phyloP scores from a whole-genome alignment of 2,888 invertebrate species.

The Ecdyonurus torrentis region DNA sequence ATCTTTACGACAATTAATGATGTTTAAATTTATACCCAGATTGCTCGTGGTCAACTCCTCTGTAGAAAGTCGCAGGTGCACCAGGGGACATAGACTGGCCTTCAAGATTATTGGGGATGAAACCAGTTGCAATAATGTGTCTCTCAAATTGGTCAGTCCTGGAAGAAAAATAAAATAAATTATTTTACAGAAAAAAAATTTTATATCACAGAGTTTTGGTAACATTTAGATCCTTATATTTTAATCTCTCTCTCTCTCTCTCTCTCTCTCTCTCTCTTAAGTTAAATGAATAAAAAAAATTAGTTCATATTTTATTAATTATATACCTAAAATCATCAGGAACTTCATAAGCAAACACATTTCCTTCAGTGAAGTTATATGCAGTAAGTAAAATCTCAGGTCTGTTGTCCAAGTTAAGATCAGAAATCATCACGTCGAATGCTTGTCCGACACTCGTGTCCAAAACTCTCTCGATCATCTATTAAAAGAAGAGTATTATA shows the following conservation, averaged over 20 bases:
- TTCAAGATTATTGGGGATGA: slow-evolving; percentile 16
- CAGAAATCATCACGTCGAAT: slow-evolving; percentile 18
- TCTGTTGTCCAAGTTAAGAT: slow-evolving; percentile 18
- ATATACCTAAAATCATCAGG: slow-evolving; percentile 17
- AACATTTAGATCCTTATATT: no score
- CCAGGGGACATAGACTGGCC: slow-evolving; percentile 20
- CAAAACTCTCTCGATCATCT: no score
- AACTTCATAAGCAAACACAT: slow-evolving; percentile 17
- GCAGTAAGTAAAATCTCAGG: slow-evolving; percentile 18
- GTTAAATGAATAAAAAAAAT: no score
- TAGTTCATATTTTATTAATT: no score
- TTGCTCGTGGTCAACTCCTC: slow-evolving; percentile 15
- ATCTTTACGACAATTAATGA: not conserved
- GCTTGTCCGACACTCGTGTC: slow-evolving; percentile 15
- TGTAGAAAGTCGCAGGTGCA: slow-evolving; percentile 17
- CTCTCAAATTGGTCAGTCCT: slow-evolving; percentile 12
- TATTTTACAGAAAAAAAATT: no score
- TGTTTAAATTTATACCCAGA: slow-evolving; percentile 14
- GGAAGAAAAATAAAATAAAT: no score
- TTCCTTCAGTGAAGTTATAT: slow-evolving; percentile 15
- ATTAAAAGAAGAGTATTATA: no score
- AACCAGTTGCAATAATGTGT: slow-evolving; percentile 17
- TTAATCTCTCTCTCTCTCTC: no score
- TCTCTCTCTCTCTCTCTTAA: no score
- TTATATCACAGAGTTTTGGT: no score